phyloP scores from a whole-genome alignment of 2,888 invertebrate genomes.

The Eurois occulta region DNA sequence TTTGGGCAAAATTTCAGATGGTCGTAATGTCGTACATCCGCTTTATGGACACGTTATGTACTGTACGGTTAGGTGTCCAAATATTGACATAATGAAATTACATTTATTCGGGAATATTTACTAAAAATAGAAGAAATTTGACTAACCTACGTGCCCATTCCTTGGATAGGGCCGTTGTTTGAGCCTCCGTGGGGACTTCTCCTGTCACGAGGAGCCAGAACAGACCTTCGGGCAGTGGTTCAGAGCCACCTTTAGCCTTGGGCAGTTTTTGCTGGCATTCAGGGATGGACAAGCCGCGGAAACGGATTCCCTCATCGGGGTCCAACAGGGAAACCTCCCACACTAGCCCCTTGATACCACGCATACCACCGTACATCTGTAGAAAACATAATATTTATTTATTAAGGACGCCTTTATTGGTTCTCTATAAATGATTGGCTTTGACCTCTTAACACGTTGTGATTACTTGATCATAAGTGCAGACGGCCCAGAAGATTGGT shows the following conservation, averaged over 20 bases:
- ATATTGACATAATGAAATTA: not conserved
- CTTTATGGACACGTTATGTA: not conserved
- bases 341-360: conserved; percentile 98
- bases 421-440: conserved; percentile 36
- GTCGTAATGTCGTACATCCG: not conserved
- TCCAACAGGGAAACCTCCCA: conserved; percentile 99
- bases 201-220: conserved; percentile 95
- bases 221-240: conserved; percentile 94
- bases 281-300: conserved; percentile 97
- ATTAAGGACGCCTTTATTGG: conserved; percentile 10
- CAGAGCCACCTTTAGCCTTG: conserved; percentile 92
- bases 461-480: conserved; percentile 41
- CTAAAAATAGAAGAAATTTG: not conserved
- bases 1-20: not conserved
- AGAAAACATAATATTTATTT: conserved; percentile 28
- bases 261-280: conserved; percentile 94
- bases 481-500: conserved; percentile 51
- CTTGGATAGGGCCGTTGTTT: conserved; percentile 93
- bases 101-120: not conserved
- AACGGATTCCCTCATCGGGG: conserved; percentile 98
- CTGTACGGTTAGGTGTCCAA: not conserved
- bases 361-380: conserved; percentile 98
- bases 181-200: conserved; percentile 93
- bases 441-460: conserved; percentile 35
- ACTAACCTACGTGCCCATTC: conserved; percentile 93